phyloP scores from a whole-genome alignment of 2,888 invertebrate genomes.

The Morpho deidamia region DNA sequence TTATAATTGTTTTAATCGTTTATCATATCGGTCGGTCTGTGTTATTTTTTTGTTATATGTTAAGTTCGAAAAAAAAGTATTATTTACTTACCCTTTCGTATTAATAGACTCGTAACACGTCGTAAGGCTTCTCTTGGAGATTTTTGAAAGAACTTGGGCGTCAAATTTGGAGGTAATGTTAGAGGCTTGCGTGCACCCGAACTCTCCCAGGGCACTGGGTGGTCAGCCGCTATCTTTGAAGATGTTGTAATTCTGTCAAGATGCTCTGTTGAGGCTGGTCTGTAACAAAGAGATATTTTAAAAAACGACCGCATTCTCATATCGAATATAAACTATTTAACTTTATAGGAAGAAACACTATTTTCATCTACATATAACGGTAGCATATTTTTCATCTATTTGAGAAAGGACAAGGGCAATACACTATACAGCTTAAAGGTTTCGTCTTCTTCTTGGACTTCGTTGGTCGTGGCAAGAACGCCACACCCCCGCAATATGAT shows the following conservation, averaged over 20 bases:
- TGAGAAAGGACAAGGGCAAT: no score
- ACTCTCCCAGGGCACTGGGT: conserved; percentile 70
- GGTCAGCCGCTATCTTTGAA: conserved; percentile 68
- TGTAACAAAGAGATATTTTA: conserved; percentile 36
- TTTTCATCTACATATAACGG: no score
- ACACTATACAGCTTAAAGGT: no score
- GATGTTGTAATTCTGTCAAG: conserved; percentile 84
- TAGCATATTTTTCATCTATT: no score
- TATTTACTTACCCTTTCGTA: conserved; percentile 83
- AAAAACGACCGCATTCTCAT: not conserved
- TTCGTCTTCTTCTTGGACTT: no score
- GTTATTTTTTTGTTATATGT: not conserved
- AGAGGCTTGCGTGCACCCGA: conserved; percentile 85
- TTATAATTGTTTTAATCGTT: no score
- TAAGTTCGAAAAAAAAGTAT: not conserved
- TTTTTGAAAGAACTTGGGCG: conserved; percentile 93
- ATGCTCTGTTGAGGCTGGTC: conserved; percentile 92
- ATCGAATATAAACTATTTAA: no score
- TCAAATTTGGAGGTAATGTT: conserved; percentile 92
- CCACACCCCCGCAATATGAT: no score
- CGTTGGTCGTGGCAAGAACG: no score
- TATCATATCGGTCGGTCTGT: no score
- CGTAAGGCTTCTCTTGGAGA: conserved; percentile 91
- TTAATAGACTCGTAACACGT: conserved; percentile 92
- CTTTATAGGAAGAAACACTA: no score